Evolutionary conservation across 2,113 vertebrate genomes (phyloP).

Genomic region (Alethe diademata): DNA sequence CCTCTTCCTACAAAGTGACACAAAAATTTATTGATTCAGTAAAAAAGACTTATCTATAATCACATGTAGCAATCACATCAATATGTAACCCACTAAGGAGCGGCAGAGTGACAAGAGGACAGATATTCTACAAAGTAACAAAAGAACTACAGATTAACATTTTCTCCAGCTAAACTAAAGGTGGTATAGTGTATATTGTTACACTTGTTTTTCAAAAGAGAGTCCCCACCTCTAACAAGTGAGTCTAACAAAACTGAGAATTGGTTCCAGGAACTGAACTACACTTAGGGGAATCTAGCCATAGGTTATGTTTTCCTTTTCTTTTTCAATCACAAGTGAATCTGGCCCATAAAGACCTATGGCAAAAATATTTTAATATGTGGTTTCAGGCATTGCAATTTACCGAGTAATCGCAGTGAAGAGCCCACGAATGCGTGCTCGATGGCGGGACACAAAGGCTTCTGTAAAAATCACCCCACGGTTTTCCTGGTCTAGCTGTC

Average conservation of each 20-base stretch:
- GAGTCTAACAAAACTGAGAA: not conserved
- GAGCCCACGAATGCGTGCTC: constrained; percentile 89
- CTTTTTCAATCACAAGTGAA: not conserved
- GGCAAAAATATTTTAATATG: not conserved
- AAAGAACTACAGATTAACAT: not conserved
- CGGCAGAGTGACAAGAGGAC: not conserved
- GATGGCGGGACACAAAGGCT: constrained; percentile 89
- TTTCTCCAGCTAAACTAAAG: not conserved
- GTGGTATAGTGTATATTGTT: not conserved
- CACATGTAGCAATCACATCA: not conserved
- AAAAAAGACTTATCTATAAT: not conserved
- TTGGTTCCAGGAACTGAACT: not conserved
- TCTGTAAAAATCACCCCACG: constrained; percentile 91
- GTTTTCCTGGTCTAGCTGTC: constrained; percentile 91
- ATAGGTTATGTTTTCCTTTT: not conserved
- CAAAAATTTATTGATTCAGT: not conserved
- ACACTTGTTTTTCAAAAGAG: not conserved
- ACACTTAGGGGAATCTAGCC: not conserved
- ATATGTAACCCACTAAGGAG: not conserved
- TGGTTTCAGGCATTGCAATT: not conserved
- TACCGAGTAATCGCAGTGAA: constrained; percentile 94
- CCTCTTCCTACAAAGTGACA: not conserved
- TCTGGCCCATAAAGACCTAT: not conserved
- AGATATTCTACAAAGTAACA: not conserved
- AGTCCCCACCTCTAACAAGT: not conserved